phyloP scores from a whole-genome alignment of 2,113 vertebrate genomes.

The Dicaeum eximium region DNA sequence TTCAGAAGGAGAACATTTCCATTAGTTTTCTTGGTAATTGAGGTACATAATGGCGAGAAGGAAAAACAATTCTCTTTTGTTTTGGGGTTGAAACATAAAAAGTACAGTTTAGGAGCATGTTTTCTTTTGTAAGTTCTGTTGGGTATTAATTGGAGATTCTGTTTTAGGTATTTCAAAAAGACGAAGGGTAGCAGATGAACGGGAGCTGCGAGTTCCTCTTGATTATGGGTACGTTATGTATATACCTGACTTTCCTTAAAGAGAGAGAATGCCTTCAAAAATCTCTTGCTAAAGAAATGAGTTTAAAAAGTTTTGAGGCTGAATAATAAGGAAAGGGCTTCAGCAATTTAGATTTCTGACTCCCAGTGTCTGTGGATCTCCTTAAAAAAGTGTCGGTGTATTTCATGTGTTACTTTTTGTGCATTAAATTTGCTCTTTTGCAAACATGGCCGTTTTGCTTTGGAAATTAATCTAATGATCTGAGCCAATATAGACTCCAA shows the following conservation, averaged over 20 bases:
- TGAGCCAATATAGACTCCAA: background rate
- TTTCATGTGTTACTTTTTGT: background rate
- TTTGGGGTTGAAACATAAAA: background rate
- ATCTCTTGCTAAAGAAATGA: background rate
- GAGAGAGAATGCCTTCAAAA: background rate
- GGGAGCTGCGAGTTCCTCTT: slow-evolving; percentile 83
- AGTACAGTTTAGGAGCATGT: background rate
- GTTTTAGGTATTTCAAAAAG: slow-evolving; percentile 80
- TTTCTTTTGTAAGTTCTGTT: background rate
- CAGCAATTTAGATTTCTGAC: background rate
- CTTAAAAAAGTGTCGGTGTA: background rate
- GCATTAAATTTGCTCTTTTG: background rate
- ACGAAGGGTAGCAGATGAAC: slow-evolving; percentile 86
- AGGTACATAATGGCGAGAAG: background rate
- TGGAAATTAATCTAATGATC: background rate
- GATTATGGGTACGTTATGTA: slow-evolving; percentile 82
- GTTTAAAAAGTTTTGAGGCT: background rate
- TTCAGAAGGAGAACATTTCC: background rate
- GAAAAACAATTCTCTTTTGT: background rate
- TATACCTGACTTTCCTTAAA: background rate
- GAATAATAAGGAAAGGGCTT: background rate
- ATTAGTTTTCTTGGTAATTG: background rate
- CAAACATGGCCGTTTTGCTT: background rate
- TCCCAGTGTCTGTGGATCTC: background rate
- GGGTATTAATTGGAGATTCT: slow-evolving; percentile 51